Conservation (phyloP, 2,113 vertebrate species). For the Apus apus region DNA sequence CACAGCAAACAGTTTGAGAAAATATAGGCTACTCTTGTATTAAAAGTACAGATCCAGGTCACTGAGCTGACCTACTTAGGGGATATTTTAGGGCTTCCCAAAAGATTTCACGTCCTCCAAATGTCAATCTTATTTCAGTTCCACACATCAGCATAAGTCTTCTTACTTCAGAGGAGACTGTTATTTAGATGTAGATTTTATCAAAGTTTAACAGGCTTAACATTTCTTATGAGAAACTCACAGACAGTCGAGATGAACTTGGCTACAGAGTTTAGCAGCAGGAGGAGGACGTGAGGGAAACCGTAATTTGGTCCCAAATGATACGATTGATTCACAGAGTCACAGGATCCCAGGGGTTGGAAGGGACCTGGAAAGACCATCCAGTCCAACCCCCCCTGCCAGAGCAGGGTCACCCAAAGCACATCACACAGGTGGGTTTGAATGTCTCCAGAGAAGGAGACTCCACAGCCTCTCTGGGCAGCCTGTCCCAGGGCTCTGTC, state of each 20-base stretch:
- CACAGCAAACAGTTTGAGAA: constrained; percentile 38
- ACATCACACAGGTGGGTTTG: too few species aligned
- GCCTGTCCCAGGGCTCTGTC: too few species aligned
- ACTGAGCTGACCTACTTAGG: constrained; percentile 55
- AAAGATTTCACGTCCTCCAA: constrained; percentile 59
- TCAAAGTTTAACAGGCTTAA: background rate
- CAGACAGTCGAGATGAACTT: background rate
- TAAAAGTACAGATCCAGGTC: constrained; percentile 50
- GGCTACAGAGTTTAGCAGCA: background rate
- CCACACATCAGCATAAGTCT: background rate
- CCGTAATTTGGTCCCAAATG: background rate
- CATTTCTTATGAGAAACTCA: background rate
- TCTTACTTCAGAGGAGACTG: constrained; percentile 5
- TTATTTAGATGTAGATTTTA: constrained; percentile 26
- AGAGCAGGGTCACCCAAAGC: too few species aligned
- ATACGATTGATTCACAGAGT: background rate
- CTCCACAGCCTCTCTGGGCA: too few species aligned
- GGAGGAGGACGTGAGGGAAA: background rate
- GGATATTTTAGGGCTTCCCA: constrained; percentile 68
- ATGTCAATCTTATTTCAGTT: constrained; percentile 37
- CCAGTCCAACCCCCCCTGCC: too few species aligned
- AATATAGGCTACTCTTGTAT: constrained; percentile 35
- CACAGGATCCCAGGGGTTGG: too few species aligned
- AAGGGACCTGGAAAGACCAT: too few species aligned
- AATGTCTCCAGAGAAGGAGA: too few species aligned